These are phyloP conservation scores for Panurus biarmicus DNA, from an alignment of 2,113 vertebrate species.

Conservation along the genomic window DNA sequence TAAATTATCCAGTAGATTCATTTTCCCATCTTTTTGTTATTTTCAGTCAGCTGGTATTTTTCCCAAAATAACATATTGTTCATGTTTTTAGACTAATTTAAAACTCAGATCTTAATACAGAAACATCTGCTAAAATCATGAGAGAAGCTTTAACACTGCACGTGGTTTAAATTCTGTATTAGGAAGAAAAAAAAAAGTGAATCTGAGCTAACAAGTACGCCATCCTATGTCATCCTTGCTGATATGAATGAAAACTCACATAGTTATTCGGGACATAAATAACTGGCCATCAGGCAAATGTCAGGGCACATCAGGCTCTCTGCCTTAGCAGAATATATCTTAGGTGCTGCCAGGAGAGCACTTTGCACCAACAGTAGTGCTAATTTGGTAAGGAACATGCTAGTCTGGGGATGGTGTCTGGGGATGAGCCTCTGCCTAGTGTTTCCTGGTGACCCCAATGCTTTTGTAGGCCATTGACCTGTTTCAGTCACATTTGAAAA, in stretches of 20 bases:
- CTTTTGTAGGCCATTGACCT: neutral
- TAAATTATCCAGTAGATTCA: neutral
- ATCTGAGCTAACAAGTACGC: neutral
- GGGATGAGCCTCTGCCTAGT: neutral
- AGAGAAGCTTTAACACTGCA: neutral
- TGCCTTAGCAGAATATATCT: neutral
- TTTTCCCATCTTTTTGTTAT: neutral
- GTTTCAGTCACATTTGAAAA: neutral
- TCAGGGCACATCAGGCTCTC: neutral
- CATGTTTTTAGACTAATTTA: neutral
- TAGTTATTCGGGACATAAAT: neutral
- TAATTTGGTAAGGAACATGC: neutral
- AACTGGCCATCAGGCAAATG: neutral
- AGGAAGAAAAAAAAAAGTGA: neutral
- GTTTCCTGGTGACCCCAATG: neutral
- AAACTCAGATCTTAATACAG: neutral
- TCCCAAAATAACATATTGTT: neutral
- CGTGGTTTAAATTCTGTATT: neutral
- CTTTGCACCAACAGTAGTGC: neutral
- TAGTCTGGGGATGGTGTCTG: fast-evolving
- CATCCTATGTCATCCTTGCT: neutral
- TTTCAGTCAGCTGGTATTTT: neutral
- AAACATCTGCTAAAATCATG: neutral
- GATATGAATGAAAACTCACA: neutral
- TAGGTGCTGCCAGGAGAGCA: neutral